These are phyloP conservation scores for Rotaria macrura DNA, from an alignment of 2,888 invertebrate species.

Conservation along the genomic window DNA sequence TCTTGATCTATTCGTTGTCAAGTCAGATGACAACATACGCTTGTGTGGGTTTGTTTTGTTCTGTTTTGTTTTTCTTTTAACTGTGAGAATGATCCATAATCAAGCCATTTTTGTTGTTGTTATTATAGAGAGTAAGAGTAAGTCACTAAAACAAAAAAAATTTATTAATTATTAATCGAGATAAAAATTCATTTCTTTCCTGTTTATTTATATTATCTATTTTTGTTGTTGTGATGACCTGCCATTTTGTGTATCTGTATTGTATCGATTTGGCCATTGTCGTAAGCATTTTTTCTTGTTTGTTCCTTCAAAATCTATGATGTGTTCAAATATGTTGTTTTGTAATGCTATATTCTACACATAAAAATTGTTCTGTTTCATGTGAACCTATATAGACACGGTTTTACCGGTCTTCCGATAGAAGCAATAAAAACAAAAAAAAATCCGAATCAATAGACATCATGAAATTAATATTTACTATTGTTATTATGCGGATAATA, in stretches of 20 bases:
- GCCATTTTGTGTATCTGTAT: not conserved
- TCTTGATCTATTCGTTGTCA: not conserved
- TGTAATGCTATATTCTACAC: not conserved
- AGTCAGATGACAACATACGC: not conserved
- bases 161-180: not conserved
- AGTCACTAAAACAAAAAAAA: too few species aligned
- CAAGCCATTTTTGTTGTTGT: not conserved
- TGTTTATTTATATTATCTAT: not conserved
- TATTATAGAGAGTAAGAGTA: too few species aligned
- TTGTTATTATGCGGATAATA: not conserved
- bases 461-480: too few species aligned
- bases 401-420: not conserved
- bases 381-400: not conserved
- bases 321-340: not conserved
- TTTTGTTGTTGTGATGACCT: not conserved
- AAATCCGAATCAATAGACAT: not conserved
- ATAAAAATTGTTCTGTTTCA: not conserved
- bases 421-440: not conserved
- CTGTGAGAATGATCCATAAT: not conserved
- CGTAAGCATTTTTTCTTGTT: not conserved
- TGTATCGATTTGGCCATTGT: not conserved
- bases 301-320: not conserved
- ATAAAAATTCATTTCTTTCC: not conserved
- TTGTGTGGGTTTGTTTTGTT: not conserved
- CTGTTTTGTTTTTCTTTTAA: not conserved